Base-by-base conservation (phyloP, 2,113 vertebrate species). In the Orientallactaga bullata region DNA sequence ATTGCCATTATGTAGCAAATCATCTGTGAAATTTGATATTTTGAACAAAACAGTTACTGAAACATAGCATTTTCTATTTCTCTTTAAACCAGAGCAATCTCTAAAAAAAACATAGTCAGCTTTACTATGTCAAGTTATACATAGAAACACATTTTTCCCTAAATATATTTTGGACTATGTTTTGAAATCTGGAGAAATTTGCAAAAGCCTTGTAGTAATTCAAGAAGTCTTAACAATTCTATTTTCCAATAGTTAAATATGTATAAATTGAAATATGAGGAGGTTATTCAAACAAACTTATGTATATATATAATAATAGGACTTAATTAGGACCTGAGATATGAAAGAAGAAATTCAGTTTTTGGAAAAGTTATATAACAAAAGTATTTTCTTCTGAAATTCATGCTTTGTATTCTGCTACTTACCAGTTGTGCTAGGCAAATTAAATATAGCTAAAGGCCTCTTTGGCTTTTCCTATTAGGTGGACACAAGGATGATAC, bases 1-100 rank as follows among this genome's bases (percentile, higher is more conserved):
- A 85, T 82, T 94, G 85, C 91, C 77, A 95, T 96, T 94, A 93
- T 11, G 42, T 68, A 95, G 78, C 87, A 96, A 97, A 87, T 96
- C 90, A 94, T 90, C 88, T 94, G 94, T 96, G 89, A 96, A 96
- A 95, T 91, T 87, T 96, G 66, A 81, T 96, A 91, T 94, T 94
- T 89, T 94, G 69, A 96, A 81, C 12, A 47, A 95, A 89, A 80
- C 13, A 66, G 2, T 83, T 85, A 55, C 61, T 58, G 35, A 92
- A 90, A 95, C 30, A 66, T n/a, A 97, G 88, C 90, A 26, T 63
- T 73, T 86, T 72, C 30, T 42, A 66, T 94, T 88, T 90, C 39
- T 93, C 89, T 92, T 94, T 91, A 79, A 96, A 87, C 30, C 26
- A 88, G 39, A 92, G 28, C n/a, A 66, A 63, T 92, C 61, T 85